These are phyloP conservation scores for Xiphydria camelus DNA, from an alignment of 2,888 invertebrate species.

Conservation along the genomic window DNA sequence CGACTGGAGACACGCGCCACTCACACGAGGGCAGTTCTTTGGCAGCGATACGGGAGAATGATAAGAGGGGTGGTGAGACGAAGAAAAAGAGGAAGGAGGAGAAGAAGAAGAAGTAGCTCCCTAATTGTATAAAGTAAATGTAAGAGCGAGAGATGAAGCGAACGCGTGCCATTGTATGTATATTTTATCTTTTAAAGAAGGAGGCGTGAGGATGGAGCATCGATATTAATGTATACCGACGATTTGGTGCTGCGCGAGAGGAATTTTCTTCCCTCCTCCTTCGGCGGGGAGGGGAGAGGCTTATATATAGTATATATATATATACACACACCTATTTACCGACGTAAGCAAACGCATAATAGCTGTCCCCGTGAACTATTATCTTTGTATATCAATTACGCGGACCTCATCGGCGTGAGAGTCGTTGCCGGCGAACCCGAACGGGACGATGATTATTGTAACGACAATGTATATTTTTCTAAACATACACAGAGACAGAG, in stretches of 20 bases:
- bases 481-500: conserved; percentile 33
- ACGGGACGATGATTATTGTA: conserved; percentile 19
- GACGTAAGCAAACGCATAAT: neutral
- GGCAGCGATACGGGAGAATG: conserved; percentile 25
- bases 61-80: too few species aligned
- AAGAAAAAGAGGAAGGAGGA: too few species aligned
- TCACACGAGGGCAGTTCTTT: conserved; percentile 19
- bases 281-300: too few species aligned
- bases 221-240: too few species aligned
- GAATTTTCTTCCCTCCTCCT: too few species aligned
- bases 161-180: conserved; percentile 42
- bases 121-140: conserved; percentile 33
- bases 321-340: neutral
- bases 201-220: too few species aligned
- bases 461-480: conserved; percentile 45
- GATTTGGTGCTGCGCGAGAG: too few species aligned
- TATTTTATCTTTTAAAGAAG: conserved; percentile 23
- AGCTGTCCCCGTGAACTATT: too few species aligned
- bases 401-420: conserved; percentile 14
- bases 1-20: too few species aligned
- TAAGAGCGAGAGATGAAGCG: conserved; percentile 26
- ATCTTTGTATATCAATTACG: conserved; percentile 21
- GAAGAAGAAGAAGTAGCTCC: too few species aligned
- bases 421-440: conserved; percentile 9
- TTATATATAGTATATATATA: neutral